Conservation (phyloP, 92 coral and sea anemone species). For the Phenganax marumi region DNA sequence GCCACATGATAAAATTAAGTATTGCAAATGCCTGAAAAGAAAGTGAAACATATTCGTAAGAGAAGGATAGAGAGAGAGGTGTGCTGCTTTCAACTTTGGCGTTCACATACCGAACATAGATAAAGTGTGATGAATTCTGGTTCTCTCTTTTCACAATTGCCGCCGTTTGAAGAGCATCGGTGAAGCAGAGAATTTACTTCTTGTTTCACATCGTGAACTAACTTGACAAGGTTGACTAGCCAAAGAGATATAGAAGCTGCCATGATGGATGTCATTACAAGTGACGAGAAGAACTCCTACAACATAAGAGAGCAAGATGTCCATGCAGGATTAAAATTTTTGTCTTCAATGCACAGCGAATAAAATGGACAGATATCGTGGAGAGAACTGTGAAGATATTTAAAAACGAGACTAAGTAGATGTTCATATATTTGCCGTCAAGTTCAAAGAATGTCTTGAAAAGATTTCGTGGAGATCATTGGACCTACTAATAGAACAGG, state of each 20-base stretch:
- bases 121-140: background rate
- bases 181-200: background rate
- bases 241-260: slow-evolving; percentile 2
- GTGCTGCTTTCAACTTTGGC: background rate
- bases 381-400: background rate
- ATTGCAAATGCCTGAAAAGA: slow-evolving; percentile 27
- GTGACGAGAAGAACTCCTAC: slow-evolving; percentile 11
- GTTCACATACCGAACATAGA: slow-evolving; percentile 17
- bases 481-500: background rate
- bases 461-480: background rate
- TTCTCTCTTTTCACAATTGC: background rate
- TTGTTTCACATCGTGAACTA: background rate
- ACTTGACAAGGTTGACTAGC: slow-evolving; percentile 8
- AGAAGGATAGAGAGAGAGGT: background rate
- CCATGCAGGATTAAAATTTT: too few species aligned
- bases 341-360: too few species aligned
- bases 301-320: background rate
- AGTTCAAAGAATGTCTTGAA: too few species aligned
- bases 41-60: background rate
- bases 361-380: background rate
- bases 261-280: background rate
- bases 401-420: background rate
- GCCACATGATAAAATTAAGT: background rate
- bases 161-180: background rate
- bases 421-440: background rate